phyloP scores from a whole-genome alignment of 1,140 invertebrate genomes.

The Halesus radiatus region DNA sequence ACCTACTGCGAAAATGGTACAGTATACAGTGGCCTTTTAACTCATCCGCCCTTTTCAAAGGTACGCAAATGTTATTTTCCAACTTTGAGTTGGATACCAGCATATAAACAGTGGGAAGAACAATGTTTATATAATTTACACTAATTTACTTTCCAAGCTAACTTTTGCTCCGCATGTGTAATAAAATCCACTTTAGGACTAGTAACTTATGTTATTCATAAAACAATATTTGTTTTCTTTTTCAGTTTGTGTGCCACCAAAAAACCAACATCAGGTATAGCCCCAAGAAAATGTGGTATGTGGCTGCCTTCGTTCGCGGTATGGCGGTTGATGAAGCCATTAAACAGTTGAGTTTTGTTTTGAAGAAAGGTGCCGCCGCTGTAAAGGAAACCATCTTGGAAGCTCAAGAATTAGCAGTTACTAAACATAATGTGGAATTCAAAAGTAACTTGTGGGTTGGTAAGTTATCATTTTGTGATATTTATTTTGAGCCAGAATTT shows the following conservation, averaged over 20 bases:
- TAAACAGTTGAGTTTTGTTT: conserved; percentile 88
- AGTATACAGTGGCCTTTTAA: too few species aligned
- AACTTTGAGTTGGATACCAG: too few species aligned
- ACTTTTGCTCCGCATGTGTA: too few species aligned
- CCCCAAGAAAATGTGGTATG: conserved; percentile 93
- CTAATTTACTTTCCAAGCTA: too few species aligned
- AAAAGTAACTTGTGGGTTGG: conserved; percentile 96
- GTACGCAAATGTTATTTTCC: too few species aligned
- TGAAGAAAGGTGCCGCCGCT: conserved; percentile 86
- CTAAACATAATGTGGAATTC: conserved; percentile 94
- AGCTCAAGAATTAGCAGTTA: conserved; percentile 89
- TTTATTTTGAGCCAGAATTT: too few species aligned
- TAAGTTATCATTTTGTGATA: conserved; percentile 70
- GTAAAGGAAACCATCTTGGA: conserved; percentile 88
- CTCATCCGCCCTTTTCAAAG: too few species aligned
- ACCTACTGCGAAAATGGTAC: too few species aligned
- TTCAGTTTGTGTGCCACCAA: conserved; percentile 89
- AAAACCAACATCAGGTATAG: conserved; percentile 90
- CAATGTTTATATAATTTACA: too few species aligned
- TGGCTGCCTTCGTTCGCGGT: conserved; percentile 87
- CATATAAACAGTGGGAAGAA: too few species aligned
- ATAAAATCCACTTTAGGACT: too few species aligned
- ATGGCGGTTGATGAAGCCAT: conserved; percentile 95
- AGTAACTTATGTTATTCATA: too few species aligned
- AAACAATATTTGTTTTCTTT: conserved; percentile 59